These are phyloP conservation scores for Drosophila auraria DNA, from an alignment of 1,140 invertebrate genomes.

Conservation along the genomic window DNA sequence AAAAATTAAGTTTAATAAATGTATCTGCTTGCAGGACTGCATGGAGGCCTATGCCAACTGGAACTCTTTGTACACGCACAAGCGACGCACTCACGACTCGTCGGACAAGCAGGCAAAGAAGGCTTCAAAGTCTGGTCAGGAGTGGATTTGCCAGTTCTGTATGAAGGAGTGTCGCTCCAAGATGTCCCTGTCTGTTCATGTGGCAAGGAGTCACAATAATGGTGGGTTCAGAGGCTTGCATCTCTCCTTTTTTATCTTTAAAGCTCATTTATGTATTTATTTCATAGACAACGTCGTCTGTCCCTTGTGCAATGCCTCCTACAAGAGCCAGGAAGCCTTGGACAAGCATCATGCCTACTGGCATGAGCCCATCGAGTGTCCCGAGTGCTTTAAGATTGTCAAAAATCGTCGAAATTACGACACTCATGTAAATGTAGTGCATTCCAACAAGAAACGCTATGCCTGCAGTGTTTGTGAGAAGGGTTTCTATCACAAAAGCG, in stretches of 20 bases:
- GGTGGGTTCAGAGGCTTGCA: constrained; percentile 30
- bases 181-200: constrained; percentile 81
- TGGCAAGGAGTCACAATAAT: constrained; percentile 80
- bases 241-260: neutral
- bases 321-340: constrained; percentile 62
- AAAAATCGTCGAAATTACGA: constrained; percentile 74
- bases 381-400: constrained; percentile 65
- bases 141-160: constrained; percentile 78
- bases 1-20: neutral
- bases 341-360: constrained; percentile 66
- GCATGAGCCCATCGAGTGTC: constrained; percentile 68
- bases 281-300: constrained; percentile 69
- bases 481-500: constrained; percentile 78
- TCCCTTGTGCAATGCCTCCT: constrained; percentile 57
- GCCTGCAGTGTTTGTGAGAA: constrained; percentile 71
- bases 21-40: constrained; percentile 49
- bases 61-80: constrained; percentile 74
- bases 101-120: constrained; percentile 12
- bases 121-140: constrained; percentile 8
- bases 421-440: constrained; percentile 70
- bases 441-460: constrained; percentile 74
- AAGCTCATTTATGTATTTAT: neutral
- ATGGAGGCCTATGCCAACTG: constrained; percentile 62
- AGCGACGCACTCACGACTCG: constrained; percentile 63
- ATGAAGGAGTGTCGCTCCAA: constrained; percentile 69